These are phyloP conservation scores for Camponotus pennsylvanicus DNA, from an alignment of 1,140 invertebrate genomes.

Conservation along the genomic window DNA sequence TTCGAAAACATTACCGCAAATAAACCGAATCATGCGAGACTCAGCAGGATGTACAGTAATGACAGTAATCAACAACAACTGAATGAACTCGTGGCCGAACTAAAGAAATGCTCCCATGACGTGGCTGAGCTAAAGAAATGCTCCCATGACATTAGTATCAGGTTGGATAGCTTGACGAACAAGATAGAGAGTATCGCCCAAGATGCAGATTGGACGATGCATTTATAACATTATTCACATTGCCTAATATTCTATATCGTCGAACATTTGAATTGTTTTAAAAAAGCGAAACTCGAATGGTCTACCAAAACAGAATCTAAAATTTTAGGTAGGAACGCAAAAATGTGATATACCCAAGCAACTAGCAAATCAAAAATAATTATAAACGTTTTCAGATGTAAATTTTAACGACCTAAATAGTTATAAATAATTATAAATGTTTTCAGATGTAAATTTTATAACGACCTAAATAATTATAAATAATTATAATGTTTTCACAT, in stretches of 20 bases:
- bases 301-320: too few relatives aligned
- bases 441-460: not conserved
- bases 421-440: too few relatives aligned
- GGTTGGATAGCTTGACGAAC: conserved; percentile 75
- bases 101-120: too few relatives aligned
- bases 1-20: conserved; percentile 53
- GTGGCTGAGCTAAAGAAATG: conserved; percentile 78
- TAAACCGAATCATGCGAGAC: conserved; percentile 55
- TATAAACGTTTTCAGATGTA: not conserved
- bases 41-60: conserved; percentile 75
- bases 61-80: conserved; percentile 77
- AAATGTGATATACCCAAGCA: not conserved
- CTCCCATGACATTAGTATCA: conserved; percentile 76
- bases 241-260: not conserved
- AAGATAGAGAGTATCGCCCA: conserved; percentile 76
- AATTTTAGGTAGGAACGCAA: too few relatives aligned
- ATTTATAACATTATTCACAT: conserved; percentile 7
- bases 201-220: conserved; percentile 68
- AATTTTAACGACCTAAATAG: not conserved
- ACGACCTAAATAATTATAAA: not conserved
- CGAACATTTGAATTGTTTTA: not conserved
- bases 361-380: not conserved
- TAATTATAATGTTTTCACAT: not conserved
- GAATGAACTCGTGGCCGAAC: conserved; percentile 69
- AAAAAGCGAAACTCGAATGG: not conserved